phyloP scores from a whole-genome alignment of 2,113 vertebrate genomes.

The Sceloporus undulatus region DNA sequence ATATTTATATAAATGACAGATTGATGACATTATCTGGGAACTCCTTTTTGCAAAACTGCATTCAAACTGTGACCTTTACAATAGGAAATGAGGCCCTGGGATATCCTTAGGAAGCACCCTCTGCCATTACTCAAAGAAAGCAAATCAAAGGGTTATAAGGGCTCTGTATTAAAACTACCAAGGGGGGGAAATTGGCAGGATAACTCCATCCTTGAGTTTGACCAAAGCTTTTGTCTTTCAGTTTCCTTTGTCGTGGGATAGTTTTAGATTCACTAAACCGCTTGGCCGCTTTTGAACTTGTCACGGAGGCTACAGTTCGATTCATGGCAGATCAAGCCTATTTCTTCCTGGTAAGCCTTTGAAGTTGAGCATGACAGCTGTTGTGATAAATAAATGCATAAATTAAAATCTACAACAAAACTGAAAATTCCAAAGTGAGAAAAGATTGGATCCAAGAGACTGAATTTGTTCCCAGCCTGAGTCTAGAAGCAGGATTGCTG shows the following conservation, averaged over 20 bases:
- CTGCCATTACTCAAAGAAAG: conserved; percentile 1
- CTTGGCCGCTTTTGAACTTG: conserved; percentile 83
- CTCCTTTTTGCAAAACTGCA: not conserved
- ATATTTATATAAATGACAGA: conserved; percentile 18
- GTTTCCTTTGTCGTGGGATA: conserved; percentile 90
- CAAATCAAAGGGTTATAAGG: conserved; percentile 43
- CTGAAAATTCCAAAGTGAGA: not conserved
- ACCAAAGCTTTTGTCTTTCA: conserved; percentile 63
- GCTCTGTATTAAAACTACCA: conserved; percentile 46
- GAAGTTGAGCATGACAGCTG: accelerated
- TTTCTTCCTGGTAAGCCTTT: conserved; percentile 89
- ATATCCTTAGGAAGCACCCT: conserved; percentile 55
- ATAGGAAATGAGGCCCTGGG: conserved; percentile 52
- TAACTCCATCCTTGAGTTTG: conserved; percentile 40
- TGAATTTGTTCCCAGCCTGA: not conserved
- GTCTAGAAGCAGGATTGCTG: not conserved
- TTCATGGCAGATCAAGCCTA: conserved; percentile 82
- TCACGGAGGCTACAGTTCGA: conserved; percentile 81
- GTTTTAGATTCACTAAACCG: conserved; percentile 81
- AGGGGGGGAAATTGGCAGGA: conserved; percentile 40
- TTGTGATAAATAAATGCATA: not conserved
- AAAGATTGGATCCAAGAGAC: not conserved
- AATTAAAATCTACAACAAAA: not conserved
- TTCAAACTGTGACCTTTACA: conserved; percentile 25
- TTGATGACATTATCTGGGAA: conserved; percentile 4